Conservation (phyloP, 2,113 vertebrate species). For the Trichomycterus rosablanca region DNA sequence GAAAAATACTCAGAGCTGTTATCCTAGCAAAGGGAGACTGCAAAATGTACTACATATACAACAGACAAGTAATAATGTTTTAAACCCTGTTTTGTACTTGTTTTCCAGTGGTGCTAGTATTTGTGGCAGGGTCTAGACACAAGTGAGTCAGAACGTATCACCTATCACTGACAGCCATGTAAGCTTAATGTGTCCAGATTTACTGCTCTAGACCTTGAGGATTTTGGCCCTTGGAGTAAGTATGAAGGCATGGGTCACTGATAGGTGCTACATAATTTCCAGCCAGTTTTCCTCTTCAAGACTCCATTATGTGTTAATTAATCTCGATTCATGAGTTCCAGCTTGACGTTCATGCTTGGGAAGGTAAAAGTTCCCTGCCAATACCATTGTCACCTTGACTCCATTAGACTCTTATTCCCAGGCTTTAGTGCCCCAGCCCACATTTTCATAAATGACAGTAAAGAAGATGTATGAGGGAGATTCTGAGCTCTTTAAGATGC, state of each 20-base stretch:
- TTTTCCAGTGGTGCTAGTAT: too few relatives aligned
- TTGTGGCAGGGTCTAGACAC: too few relatives aligned
- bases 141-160: conserved; percentile 53
- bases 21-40: too few relatives aligned
- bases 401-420: conserved; percentile 57
- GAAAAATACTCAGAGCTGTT: too few relatives aligned
- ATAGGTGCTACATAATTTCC: conserved; percentile 53
- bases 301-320: conserved; percentile 63
- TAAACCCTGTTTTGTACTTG: too few relatives aligned
- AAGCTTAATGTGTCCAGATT: conserved; percentile 63
- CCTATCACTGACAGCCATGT: conserved; percentile 54
- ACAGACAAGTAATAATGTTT: too few relatives aligned
- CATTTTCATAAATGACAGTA: conserved; percentile 64
- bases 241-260: conserved; percentile 56
- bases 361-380: too few relatives aligned
- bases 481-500: conserved; percentile 47
- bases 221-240: conserved; percentile 58
- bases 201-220: conserved; percentile 48
- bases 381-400: conserved; percentile 67
- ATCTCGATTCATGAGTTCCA: conserved; percentile 56
- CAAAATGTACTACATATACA: too few relatives aligned
- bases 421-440: conserved; percentile 50
- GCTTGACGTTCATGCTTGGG: conserved; percentile 43
- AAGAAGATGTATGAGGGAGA: conserved; percentile 59
- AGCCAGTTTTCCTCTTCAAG: conserved; percentile 63